Base-by-base conservation (phyloP, 2,888 invertebrate genomes). In the Lepidocyrtinus sp. region DNA sequence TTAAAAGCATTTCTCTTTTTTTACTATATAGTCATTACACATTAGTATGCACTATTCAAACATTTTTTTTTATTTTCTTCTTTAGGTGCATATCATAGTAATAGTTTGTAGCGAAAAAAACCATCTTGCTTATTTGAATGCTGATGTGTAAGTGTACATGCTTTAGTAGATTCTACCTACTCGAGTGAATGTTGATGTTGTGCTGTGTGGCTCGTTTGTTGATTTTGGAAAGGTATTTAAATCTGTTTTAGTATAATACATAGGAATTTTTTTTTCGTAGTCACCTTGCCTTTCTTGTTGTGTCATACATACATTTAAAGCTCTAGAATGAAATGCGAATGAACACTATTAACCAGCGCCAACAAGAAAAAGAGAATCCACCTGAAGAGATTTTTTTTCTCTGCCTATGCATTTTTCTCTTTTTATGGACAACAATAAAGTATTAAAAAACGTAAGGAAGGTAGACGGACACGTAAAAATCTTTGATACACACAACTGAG, bases 1-100 rank as follows among this genome's bases (percentile, higher is more conserved):
- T 62, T 71, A 71, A 71, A 71, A 71, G 62, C 71, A 62, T 55
- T 55, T 9, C 55, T 55, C 36, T 55, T 55, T 55, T 55, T 55
- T 2, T 55, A 36, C 5, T 36, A 12, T 36, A 12, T 36, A 12
- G 55, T 17, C 55, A 55, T 55, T 55, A 55, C 55, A 55, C n/a
- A n/a, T n/a, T n/a, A n/a, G n/a, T n/a, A 55, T n/a, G 55, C 5
- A 9, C 5, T 55, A 55, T 17, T n/a, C 55, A 55, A 55, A 55
- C 55, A 55, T 55, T 55, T 55, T n/a, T n/a, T 55, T 55, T 55
- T 17, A n/a, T 15, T 9, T 55, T 55, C 5, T 55, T 3, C 17
- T 55, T 55, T 55, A 55, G 55, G 9, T n/a, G n/a, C 55, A 55
- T 55, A 55, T 55, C 9, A n/a, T 55, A 55, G 55, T n/a, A 55